A percentile compares a stretch with the other conserved stretches of the same genome.
These are phyloP conservation scores for Drosophila quadrilineata DNA, from an alignment of 1,140 invertebrate genomes.

Conservation along the genomic window DNA sequence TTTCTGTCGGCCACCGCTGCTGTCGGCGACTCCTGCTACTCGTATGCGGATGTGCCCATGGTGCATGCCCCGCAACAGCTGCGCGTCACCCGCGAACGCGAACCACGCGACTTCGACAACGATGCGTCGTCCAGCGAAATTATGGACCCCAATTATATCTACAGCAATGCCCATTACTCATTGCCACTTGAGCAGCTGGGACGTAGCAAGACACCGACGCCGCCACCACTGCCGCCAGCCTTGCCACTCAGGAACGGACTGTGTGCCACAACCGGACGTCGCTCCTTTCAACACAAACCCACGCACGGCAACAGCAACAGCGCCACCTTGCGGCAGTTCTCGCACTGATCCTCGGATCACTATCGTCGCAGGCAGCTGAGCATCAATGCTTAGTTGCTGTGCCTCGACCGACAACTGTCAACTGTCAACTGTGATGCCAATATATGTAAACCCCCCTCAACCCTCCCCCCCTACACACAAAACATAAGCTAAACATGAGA, in stretches of 20 bases:
- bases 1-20: slow-evolving; percentile 64
- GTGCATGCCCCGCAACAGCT: slow-evolving; percentile 58
- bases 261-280: slow-evolving; percentile 64
- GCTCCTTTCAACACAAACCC: slow-evolving; percentile 64
- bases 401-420: neutral
- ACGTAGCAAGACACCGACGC: slow-evolving; percentile 69
- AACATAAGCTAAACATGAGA: slow-evolving; percentile 9
- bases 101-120: slow-evolving; percentile 42
- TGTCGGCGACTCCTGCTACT: slow-evolving; percentile 74
- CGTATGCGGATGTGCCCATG: slow-evolving; percentile 76
- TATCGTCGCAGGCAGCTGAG: slow-evolving; percentile 70
- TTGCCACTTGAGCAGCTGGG: slow-evolving; percentile 73
- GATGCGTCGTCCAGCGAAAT: slow-evolving; percentile 54
- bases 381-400: slow-evolving; percentile 61
- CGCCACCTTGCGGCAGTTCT: slow-evolving; percentile 57
- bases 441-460: slow-evolving; percentile 5
- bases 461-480: neutral
- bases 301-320: slow-evolving; percentile 33
- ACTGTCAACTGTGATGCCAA: slow-evolving; percentile 66
- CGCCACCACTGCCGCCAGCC: slow-evolving; percentile 74
- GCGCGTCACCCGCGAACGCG: slow-evolving; percentile 52
- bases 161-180: slow-evolving; percentile 77
- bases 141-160: slow-evolving; percentile 76
- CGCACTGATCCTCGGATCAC: slow-evolving; percentile 66
- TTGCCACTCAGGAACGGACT: slow-evolving; percentile 74